phyloP scores from a whole-genome alignment of 2,888 invertebrate species.

The Zygothrica quintamaculata region DNA sequence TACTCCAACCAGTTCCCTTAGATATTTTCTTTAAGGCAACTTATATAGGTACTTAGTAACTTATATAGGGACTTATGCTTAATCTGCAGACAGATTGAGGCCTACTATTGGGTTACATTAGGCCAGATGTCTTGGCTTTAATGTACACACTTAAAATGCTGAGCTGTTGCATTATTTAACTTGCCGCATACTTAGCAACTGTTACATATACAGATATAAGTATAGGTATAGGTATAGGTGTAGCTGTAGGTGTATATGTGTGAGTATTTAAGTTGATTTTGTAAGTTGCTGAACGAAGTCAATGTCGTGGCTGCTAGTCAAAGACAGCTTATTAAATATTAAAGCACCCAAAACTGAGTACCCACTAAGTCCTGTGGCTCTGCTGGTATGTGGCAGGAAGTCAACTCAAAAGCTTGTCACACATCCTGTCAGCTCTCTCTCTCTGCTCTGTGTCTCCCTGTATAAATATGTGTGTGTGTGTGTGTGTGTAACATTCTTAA shows the following conservation, averaged over 20 bases:
- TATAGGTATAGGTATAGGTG: background rate
- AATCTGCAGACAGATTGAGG: too few species aligned
- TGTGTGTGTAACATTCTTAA: background rate
- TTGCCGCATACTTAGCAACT: background rate
- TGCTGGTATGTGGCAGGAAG: constrained; percentile 47
- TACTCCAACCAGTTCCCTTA: too few species aligned
- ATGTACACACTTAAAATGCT: background rate
- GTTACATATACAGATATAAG: background rate
- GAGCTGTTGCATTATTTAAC: background rate
- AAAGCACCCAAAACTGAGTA: constrained; percentile 47
- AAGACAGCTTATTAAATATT: constrained; percentile 71
- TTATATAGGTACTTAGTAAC: too few species aligned
- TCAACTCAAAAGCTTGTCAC: constrained; percentile 65
- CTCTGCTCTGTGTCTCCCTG: too few species aligned
- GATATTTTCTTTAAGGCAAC: too few species aligned
- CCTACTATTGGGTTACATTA: too few species aligned
- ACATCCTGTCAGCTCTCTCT: constrained; percentile 59
- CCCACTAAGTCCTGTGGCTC: constrained; percentile 73
- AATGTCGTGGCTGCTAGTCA: constrained; percentile 35
- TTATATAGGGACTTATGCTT: too few species aligned
- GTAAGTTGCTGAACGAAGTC: constrained; percentile 19
- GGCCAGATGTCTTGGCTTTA: too few species aligned
- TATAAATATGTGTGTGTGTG: too few species aligned
- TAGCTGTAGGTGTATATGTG: too few species aligned
- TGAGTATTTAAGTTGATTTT: constrained; percentile 5